A percentile compares a stretch with the other conserved stretches of the same genome.
Evolutionary conservation across 2,113 vertebrate species (phyloP).

Genomic region (Neolamprologus longior): DNA sequence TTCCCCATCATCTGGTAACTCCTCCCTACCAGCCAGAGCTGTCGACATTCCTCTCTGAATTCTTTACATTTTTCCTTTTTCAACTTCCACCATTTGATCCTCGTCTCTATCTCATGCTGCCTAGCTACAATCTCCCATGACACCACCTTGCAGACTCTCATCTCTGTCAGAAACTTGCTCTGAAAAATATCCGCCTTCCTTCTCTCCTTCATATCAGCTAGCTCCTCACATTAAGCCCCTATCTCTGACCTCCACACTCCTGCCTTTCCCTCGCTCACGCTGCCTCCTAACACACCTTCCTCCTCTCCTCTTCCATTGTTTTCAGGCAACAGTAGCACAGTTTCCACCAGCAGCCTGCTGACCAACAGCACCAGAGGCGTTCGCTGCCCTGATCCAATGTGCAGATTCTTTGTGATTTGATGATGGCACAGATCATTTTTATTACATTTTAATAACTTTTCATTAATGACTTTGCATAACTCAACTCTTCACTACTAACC

Average conservation of each 20-base stretch:
- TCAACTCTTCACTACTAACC: not conserved
- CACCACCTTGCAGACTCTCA: not conserved
- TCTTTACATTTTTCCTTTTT: not conserved
- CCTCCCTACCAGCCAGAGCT: not conserved
- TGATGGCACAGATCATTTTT: not conserved
- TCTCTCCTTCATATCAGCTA: not conserved
- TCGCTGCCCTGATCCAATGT: not conserved
- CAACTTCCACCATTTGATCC: not conserved
- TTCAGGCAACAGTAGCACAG: not conserved
- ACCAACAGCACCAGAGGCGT: not conserved
- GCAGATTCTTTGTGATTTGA: not conserved
- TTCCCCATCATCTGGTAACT: not conserved
- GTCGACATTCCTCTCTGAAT: not conserved
- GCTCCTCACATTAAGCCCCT: not conserved
- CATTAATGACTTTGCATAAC: not conserved
- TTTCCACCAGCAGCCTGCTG: not conserved
- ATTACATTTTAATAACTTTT: not conserved
- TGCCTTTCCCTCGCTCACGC: accelerated
- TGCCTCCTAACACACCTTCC: not conserved
- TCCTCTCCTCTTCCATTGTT: not conserved
- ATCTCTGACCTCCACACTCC: not conserved
- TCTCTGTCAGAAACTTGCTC: not conserved
- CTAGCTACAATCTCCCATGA: not conserved
- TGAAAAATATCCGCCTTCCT: not conserved
- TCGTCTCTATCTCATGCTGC: not conserved